Conservation (phyloP, 1,140 invertebrate genomes). For the Eufriesea mexicana region DNA sequence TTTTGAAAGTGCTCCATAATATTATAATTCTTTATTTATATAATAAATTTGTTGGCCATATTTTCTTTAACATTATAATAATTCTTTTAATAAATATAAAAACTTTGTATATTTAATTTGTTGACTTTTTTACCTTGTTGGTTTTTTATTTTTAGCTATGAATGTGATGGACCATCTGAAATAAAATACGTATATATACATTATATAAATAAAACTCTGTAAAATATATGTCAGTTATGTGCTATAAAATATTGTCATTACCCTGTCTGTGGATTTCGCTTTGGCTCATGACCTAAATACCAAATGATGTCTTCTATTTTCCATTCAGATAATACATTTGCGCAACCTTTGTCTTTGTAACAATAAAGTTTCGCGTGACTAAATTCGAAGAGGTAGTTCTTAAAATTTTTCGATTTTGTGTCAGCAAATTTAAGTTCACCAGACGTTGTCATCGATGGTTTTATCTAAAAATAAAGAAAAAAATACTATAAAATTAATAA, state of each 20-base stretch:
- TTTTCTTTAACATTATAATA: neutral
- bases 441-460: slow-evolving; percentile 84
- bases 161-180: slow-evolving; percentile 90
- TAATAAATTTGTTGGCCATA: neutral
- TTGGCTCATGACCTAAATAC: slow-evolving; percentile 92
- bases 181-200: slow-evolving; percentile 52
- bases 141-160: slow-evolving; percentile 86
- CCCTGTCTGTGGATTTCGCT: slow-evolving; percentile 89
- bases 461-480: slow-evolving; percentile 67
- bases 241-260: slow-evolving; percentile 67
- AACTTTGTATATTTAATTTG: neutral
- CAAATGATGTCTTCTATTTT: slow-evolving; percentile 90
- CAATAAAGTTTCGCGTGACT: slow-evolving; percentile 89
- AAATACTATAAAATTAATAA: neutral
- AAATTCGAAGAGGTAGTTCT: slow-evolving; percentile 90
- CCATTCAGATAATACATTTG: slow-evolving; percentile 87
- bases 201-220: slow-evolving; percentile 12
- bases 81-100: neutral
- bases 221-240: neutral
- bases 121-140: slow-evolving; percentile 83
- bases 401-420: slow-evolving; percentile 88
- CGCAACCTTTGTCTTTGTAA: slow-evolving; percentile 90
- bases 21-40: neutral
- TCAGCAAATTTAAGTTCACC: slow-evolving; percentile 92
- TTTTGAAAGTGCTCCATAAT: neutral